phyloP scores from a whole-genome alignment of 2,888 invertebrate species.

The Drosophila sordidula region DNA sequence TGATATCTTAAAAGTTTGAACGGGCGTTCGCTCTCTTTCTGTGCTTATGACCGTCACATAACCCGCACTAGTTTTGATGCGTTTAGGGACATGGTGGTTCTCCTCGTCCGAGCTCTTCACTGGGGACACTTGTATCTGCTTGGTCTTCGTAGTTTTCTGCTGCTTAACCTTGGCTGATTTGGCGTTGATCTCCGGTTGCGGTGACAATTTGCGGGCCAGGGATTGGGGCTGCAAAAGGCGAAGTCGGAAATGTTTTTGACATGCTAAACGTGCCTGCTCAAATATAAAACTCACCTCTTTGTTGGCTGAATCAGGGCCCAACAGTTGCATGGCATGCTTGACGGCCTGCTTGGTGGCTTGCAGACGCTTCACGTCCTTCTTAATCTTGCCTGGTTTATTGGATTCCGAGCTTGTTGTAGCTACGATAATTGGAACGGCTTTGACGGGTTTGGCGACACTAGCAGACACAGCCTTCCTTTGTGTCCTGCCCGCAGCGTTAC shows the following conservation, averaged over 20 bases:
- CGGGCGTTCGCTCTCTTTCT: conserved; percentile 8
- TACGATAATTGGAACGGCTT: neutral
- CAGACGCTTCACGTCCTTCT: conserved; percentile 63
- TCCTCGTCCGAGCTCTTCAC: conserved; percentile 62
- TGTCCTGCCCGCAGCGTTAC: conserved; percentile 31
- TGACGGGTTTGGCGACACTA: neutral
- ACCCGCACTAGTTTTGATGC: conserved; percentile 65
- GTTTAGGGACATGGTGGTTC: conserved; percentile 27
- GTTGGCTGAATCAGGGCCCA: conserved; percentile 19
- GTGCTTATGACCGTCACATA: conserved; percentile 45
- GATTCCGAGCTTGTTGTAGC: neutral
- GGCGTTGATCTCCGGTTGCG: conserved; percentile 31
- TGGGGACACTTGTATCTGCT: conserved; percentile 31
- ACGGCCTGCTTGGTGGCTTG: conserved; percentile 53
- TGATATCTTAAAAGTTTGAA: conserved; percentile 59
- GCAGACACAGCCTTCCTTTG: conserved; percentile 1
- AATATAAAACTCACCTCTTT: conserved; percentile 30
- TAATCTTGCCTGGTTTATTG: conserved; percentile 6
- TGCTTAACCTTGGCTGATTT: conserved; percentile 7
- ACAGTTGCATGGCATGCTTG: conserved; percentile 44
- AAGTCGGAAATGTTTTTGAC: neutral
- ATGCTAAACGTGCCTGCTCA: too few relatives aligned
- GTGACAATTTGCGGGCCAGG: conserved; percentile 51
- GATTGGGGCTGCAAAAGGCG: conserved; percentile 39
- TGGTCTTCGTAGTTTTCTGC: neutral